Base-by-base conservation (phyloP, 2,888 invertebrate species). In the Tetragnatha montana region DNA sequence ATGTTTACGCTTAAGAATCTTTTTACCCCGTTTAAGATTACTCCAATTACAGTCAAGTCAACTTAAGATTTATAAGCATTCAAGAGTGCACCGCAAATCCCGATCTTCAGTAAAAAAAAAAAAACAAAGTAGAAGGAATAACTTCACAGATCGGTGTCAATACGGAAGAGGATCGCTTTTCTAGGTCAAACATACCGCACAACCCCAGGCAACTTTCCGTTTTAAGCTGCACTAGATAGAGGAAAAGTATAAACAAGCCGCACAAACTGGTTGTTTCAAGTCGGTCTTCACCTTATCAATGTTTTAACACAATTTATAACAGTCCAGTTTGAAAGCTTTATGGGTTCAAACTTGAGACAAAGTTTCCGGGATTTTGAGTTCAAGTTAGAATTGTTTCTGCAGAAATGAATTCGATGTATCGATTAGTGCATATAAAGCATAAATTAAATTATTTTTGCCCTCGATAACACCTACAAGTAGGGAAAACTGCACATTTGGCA, bases 201-300 rank as follows among this genome's bases (percentile, higher is more conserved):
- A 50, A 60, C 78, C 78, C 60, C 10, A 22, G 78, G 78, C 78
- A 78, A 78, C 78, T 78, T 78, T 78, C 78, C 60, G 78, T 78
- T 78, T 78, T 78, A 78, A 12, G 35, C 21, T 22, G 22, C 14
- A 78, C 78, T 17, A 21, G 21, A 8, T 78, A 51, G 21, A 78
- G 60, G 78, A 78, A 78, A 76, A 76, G 76, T 76, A 76, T 35
- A 35, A 50, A 76, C 17, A 14, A 51, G 8, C 75, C 7, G 14
- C 6, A 12, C 17, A 14, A 78, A 78, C 78, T 22, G 78, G 78
- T 78, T 78, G 51, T 12, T 50, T 0, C 21, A 21, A 22, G 35
- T n/a, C n/a, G n/a, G n/a, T 35, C 35, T 35, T 35, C 4, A 35
- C 35, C 35, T 4, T n/a, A n/a, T 35, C 35, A 35, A 35, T 8